Evolutionary conservation across 37 sponge, comb jelly and placozoan genomes (phyloP), one percentile per base, ranked within the genome.

Genomic region (Hexactinellida sp.): DNA sequence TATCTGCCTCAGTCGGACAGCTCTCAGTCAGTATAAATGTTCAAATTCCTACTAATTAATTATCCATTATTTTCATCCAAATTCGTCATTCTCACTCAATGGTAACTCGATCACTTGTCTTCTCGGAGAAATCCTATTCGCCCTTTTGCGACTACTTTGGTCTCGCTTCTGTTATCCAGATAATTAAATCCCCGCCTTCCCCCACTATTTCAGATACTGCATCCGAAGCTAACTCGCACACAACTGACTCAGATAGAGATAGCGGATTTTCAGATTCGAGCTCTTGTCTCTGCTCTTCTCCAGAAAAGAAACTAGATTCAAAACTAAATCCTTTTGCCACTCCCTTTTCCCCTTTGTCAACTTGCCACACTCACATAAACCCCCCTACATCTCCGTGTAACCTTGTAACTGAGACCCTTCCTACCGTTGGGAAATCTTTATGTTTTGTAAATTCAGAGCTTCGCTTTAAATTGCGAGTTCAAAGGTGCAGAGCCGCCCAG

Each of bases 401-500:
- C 13, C 19, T 23, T 63, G 5, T n/a, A 10, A 7, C 34, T 32
- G 30, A 23, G 28, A 63, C 32, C 3, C 3, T 28, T 10, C 28
- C 21, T 7, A 23, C 76, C 3, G 28, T 23, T 63, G 34, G 34
- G 1, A 63, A 25, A n/a, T n/a, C 21, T 10, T 23, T 23, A 32
- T 63, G 76, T n/a, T 1, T n/a, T 21, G 25, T 63, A 23, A 63
- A n/a, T 63, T 10, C 76, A 63, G 76, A 63, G 76, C 76, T 63
- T 10, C 76, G 76, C 30, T 63, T 63, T n/a, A 63, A 63, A 23
- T 63, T 63, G 30, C 76, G 76, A 32, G 76, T 63, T 32, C 76
- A 63, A 23, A 63, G 76, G 76, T 63, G 76, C 13, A 63, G 76
- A 63, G 76, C 76, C 13, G 76, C 76, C 13, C 76, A 63, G 34